A percentile compares a stretch with the other conserved stretches of the same genome.
phyloP scores from a whole-genome alignment of 2,888 invertebrate genomes.

The Tetropium fuscum region DNA sequence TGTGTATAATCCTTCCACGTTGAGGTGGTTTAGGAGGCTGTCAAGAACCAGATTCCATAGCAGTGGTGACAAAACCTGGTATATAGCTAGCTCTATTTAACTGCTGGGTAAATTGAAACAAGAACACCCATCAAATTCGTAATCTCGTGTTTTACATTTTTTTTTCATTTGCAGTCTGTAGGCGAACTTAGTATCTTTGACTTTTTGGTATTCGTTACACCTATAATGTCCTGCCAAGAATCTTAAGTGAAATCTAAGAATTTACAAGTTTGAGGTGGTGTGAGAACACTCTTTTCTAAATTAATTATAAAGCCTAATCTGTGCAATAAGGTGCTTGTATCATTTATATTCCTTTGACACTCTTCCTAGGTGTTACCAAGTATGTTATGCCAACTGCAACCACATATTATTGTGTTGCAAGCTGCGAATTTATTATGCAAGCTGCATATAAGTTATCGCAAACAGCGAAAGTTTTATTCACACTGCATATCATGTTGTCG shows the following conservation, averaged over 20 bases:
- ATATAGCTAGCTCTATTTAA: conserved; percentile 3
- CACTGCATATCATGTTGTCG: no score
- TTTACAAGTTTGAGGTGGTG: conserved; percentile 22
- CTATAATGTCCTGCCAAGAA: background rate
- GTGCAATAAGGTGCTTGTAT: conserved; percentile 20
- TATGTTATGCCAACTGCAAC: no score
- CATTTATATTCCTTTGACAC: conserved; percentile 28
- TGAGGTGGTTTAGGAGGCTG: no score
- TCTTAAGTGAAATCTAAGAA: conserved; percentile 39
- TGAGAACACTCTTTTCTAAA: conserved; percentile 33
- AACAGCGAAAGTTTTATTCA: no score
- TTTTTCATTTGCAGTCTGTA: background rate
- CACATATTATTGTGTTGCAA: no score
- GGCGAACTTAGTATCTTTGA: background rate
- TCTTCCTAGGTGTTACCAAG: conserved; percentile 11
- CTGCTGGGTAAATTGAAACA: conserved; percentile 32
- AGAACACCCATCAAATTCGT: conserved; percentile 28
- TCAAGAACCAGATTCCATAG: no score
- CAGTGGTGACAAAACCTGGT: no score
- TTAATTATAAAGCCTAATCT: conserved; percentile 43
- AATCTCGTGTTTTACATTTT: conserved; percentile 17
- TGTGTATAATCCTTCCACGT: no score
- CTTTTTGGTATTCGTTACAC: conserved; percentile 1
- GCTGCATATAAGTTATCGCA: no score
- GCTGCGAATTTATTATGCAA: no score